Evolutionary conservation across 1,140 invertebrate genomes (phyloP), one percentile per base, ranked within the genome.

Genomic region (Drosophila ohnishii): DNA sequence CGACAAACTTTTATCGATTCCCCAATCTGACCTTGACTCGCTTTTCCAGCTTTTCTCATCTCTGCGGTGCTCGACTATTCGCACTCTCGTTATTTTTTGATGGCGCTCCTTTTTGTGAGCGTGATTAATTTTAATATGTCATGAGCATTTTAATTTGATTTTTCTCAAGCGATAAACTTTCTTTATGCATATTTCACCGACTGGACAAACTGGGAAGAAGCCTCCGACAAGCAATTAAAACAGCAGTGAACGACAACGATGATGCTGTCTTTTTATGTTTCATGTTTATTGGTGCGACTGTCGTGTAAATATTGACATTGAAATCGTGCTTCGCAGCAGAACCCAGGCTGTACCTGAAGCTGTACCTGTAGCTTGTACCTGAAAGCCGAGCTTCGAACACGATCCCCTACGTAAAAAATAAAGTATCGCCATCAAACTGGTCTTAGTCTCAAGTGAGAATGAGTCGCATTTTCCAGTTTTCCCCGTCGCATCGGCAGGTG

Each of bases 221-320:
- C 51, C 39, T 10, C 32, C 9, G 10, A 9, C 28, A 3, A 42
- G 67, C 67, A 71, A 71, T 71, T 71, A 71, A 71, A 71, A 42
- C 32, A 34, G 65, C 65, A 71, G 50, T 58, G 30, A 70, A 70
- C 65, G 64, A 40, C 50, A 19, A 57, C 22, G 64, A 40, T 58
- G 67, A 71, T 71, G 67, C 35, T 59, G 47, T 28, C 42, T 71
- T 71, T 71, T 70, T 50, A 70, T 71, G 67, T 71, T 71, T 48
- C 39, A 70, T 71, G 67, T 71, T 71, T 71, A 71, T 70, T 69
- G 67, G 67, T 71, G 65, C 67, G 59, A 77, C 34, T 50, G 71
- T 64, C 75, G 79, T 86, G 83, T 81, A 76, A 87, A 86, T 82
- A 86, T 87, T 86, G 82, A 79, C 79, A 86, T 87, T 86, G 79